These are phyloP conservation scores for Bucco capensis DNA, from an alignment of 2,113 vertebrate genomes.

Conservation along the genomic window DNA sequence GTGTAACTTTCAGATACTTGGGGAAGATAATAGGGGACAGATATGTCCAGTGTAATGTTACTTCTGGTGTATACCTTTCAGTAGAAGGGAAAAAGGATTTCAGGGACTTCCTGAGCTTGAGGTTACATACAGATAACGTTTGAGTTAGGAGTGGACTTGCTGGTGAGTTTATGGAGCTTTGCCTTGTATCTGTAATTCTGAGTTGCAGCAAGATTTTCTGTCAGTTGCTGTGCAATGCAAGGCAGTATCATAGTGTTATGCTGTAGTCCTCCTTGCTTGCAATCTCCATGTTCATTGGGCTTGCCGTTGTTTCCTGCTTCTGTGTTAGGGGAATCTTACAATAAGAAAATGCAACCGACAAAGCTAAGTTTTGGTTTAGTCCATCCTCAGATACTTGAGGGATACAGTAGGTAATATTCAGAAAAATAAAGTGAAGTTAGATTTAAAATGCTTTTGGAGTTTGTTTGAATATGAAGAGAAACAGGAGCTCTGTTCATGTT, in stretches of 20 bases:
- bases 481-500: not conserved
- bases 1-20: not conserved
- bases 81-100: not conserved
- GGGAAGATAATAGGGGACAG: no score
- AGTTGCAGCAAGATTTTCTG: not conserved
- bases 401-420: not conserved
- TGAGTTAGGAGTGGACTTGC: not conserved
- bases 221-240: accelerated
- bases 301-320: not conserved
- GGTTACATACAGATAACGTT: not conserved
- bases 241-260: not conserved
- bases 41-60: not conserved
- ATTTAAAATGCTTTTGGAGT: not conserved
- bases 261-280: not conserved
- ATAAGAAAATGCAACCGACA: not conserved
- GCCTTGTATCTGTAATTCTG: not conserved
- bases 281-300: not conserved
- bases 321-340: not conserved
- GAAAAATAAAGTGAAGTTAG: not conserved
- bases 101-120: not conserved
- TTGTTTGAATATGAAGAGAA: not conserved
- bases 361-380: not conserved
- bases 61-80: not conserved
- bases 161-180: not conserved
- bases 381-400: not conserved